Base-by-base conservation (phyloP, 2,888 invertebrate species). In the Xanthia icteritia region DNA sequence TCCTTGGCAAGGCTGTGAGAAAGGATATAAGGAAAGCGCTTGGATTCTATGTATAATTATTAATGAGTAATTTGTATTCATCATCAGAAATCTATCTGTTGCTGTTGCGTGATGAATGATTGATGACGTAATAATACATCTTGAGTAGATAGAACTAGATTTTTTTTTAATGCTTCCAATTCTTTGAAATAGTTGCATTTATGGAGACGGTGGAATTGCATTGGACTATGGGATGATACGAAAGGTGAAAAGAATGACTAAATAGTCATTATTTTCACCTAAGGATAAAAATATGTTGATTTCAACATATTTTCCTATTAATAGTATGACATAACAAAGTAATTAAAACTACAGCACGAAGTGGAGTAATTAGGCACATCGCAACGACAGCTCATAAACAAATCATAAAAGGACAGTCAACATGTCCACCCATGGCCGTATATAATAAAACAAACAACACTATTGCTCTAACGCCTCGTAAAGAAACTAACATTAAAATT, bases 331-430 rank as follows among this genome's bases (percentile, higher is more conserved):
- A n/a, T 39, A 54, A 45, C 9, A 69, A 77, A 83, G 39, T 68
- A 79, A 82, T 79, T 60, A 68, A 27, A 70, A 73, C 45, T 72
- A 74, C n/a, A 45, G 11, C 54, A 71, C 51, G 45, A 71, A 72
- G 36, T 85, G 65, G 27, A 83, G 64, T 83, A 77, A 88, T 81
- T 81, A 86, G 60, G n/a, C 63, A 66, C 73, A 67, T 67, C 45
- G 11, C 72, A 76, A 80, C 51, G 73, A 76, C 64, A 63, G 45
- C 56, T 68, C 81, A 69, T 85, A 82, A 87, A 88, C 73, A 81
- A 78, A 81, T 67, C 77, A 70, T 85, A 80, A 88, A 86, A 77
- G 0, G n/a, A 56, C 73, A 63, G 72, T 83, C 36, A 83, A 76
- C 66, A 69, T 60, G 66, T 75, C 48, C 45, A 65, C 42, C 11